A percentile compares a stretch with the other conserved stretches of the same genome.
Conservation (phyloP, 2,797 vertebrate species). For the Cirrhinus molitorella region DNA sequence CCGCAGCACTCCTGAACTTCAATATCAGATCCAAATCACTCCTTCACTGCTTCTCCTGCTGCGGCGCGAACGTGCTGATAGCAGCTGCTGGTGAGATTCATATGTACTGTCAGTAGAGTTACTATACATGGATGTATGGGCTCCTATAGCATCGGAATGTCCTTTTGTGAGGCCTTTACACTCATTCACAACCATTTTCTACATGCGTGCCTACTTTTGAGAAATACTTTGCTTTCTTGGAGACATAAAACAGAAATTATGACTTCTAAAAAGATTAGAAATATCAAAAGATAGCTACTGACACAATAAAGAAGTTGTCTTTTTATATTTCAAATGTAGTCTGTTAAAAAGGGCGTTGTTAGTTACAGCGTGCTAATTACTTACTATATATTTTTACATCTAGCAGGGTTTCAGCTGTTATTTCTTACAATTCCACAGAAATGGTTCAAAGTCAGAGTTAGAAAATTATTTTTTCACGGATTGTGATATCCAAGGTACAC, state of each 20-base stretch:
- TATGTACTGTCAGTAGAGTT: neutral
- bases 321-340: neutral
- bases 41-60: conserved; percentile 87
- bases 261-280: neutral
- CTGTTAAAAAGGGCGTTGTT: neutral
- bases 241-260: neutral
- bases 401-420: neutral
- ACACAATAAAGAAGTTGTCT: neutral
- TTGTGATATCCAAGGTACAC: too few relatives aligned
- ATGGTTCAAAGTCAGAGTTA: too few relatives aligned
- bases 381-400: neutral
- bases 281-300: neutral
- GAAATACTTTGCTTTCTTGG: neutral
- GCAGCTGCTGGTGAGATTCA: conserved; percentile 79
- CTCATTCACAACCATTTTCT: neutral
- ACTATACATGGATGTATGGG: neutral
- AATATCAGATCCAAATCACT: conserved; percentile 85
- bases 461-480: too few relatives aligned
- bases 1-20: conserved; percentile 85
- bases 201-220: neutral
- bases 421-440: neutral
- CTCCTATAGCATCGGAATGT: neutral
- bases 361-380: neutral
- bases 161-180: neutral
- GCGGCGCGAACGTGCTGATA: conserved; percentile 83